phyloP scores from a whole-genome alignment of 2,888 invertebrate species.

The Melanostoma mellinum region DNA sequence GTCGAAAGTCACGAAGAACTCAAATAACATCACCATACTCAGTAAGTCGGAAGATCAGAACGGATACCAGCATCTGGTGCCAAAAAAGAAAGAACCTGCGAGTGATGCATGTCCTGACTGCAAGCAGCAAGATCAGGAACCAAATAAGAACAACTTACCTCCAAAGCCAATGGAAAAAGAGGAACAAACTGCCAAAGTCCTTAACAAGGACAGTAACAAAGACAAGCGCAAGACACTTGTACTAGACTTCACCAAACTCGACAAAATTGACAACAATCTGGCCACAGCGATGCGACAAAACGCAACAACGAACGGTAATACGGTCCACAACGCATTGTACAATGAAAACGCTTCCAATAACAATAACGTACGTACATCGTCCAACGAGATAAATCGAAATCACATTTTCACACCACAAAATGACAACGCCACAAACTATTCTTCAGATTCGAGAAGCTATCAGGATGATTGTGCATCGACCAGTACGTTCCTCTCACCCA shows the following conservation, averaged over 20 bases:
- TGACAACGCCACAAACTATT: conserved; percentile 81
- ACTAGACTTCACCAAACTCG: conserved; percentile 85
- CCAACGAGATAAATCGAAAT: conserved; percentile 80
- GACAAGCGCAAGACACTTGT: conserved; percentile 84
- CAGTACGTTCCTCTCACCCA: conserved; percentile 84
- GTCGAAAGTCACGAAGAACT: conserved; percentile 79
- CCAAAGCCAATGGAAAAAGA: conserved; percentile 80
- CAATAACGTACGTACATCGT: conserved; percentile 78
- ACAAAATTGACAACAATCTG: conserved; percentile 73
- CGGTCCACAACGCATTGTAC: conserved; percentile 73
- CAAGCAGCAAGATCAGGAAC: conserved; percentile 65
- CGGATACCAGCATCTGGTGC: conserved; percentile 45
- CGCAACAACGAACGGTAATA: conserved; percentile 47
- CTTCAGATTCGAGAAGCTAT: conserved; percentile 81
- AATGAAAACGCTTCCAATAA: conserved; percentile 75
- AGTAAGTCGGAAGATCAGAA: conserved; percentile 49
- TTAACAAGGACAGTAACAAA: conserved; percentile 75
- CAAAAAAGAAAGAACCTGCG: conserved; percentile 48
- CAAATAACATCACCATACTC: conserved; percentile 82
- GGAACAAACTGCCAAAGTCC: conserved; percentile 80
- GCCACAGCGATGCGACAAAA: conserved; percentile 68
- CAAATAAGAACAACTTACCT: conserved; percentile 26
- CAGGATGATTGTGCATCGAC: conserved; percentile 82
- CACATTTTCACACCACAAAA: conserved; percentile 79
- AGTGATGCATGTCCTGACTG: conserved; percentile 73